These are phyloP conservation scores for Pachydiplax longipennis DNA, from an alignment of 2,888 invertebrate species.

Conservation along the genomic window DNA sequence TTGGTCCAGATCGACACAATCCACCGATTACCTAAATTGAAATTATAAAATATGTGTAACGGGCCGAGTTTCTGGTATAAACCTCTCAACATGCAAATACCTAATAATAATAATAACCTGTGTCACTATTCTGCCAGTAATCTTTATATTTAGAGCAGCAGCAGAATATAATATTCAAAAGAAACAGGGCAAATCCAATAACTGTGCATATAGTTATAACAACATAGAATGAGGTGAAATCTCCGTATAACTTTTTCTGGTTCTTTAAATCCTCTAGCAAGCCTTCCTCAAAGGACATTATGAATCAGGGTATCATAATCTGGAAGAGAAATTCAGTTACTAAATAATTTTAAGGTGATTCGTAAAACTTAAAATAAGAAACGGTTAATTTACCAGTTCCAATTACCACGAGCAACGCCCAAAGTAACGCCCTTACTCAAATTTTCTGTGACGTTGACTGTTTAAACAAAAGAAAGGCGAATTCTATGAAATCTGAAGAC, in stretches of 20 bases:
- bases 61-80: too few species aligned
- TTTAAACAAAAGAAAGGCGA: neutral
- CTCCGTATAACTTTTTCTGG: slow-evolving; percentile 64
- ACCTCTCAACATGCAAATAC: too few species aligned
- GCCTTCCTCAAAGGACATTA: neutral
- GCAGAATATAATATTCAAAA: slow-evolving; percentile 80
- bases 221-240: slow-evolving; percentile 87
- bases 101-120: too few species aligned
- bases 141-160: slow-evolving; percentile 80
- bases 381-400: neutral
- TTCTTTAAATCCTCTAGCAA: neutral
- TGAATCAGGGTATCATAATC: slow-evolving; percentile 28
- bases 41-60: neutral
- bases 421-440: slow-evolving; percentile 14
- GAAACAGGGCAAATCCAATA: slow-evolving; percentile 72
- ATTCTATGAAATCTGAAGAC: neutral
- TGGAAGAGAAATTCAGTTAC: neutral
- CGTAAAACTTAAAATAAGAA: neutral
- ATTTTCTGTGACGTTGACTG: neutral
- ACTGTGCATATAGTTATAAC: slow-evolving; percentile 80
- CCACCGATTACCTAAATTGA: slow-evolving; percentile 78
- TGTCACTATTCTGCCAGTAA: slow-evolving; percentile 85
- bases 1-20: slow-evolving; percentile 83
- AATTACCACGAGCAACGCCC: slow-evolving; percentile 1
- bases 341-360: neutral